Conservation (phyloP, 2,797 vertebrate species). For the Dryobates pubescens region DNA sequence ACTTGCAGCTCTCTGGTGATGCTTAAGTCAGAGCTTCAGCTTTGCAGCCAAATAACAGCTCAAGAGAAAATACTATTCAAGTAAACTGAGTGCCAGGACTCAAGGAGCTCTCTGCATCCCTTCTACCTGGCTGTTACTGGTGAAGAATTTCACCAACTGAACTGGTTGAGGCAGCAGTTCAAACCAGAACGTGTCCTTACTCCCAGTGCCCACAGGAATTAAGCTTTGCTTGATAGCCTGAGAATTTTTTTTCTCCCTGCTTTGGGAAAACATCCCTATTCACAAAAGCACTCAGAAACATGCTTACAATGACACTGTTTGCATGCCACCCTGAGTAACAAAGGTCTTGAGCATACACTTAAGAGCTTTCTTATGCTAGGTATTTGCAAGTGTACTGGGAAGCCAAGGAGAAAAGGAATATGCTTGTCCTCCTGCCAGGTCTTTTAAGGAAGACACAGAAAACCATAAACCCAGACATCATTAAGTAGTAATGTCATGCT, state of each 20-base stretch:
- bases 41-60: background rate
- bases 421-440: background rate
- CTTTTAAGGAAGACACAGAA: background rate
- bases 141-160: background rate
- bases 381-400: background rate
- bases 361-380: background rate
- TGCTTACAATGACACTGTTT: background rate
- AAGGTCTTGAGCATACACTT: background rate
- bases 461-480: background rate
- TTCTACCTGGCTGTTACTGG: background rate
- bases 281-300: background rate
- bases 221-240: background rate
- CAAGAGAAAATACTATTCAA: background rate
- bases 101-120: background rate
- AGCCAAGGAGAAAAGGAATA: background rate
- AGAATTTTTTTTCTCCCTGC: background rate
- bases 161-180: background rate
- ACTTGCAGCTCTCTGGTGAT: background rate
- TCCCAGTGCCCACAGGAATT: background rate
- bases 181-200: accelerated
- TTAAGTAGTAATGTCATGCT: background rate
- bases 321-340: background rate
- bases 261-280: background rate
- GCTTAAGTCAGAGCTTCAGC: background rate
- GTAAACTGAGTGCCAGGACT: background rate